Evolutionary conservation across 2,797 vertebrate genomes (phyloP).

Genomic region (Channa striata): DNA sequence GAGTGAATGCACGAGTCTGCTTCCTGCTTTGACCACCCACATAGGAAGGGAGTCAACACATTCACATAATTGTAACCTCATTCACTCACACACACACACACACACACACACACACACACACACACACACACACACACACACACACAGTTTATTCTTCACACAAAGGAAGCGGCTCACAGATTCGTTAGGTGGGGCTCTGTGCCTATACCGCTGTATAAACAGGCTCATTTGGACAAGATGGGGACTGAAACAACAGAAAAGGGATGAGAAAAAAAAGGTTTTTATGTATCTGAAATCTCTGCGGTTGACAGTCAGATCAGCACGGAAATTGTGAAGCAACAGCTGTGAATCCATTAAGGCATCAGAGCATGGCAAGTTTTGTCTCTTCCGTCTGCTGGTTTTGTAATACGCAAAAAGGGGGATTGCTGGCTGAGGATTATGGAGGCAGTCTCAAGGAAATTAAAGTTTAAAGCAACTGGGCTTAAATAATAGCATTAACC

Average conservation of each 20-base stretch:
- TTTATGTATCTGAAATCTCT: constrained; percentile 23
- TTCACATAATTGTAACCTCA: constrained; percentile 29
- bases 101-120: no score
- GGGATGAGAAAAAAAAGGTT: not conserved
- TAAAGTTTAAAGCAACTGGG: not conserved
- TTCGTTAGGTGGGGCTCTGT: constrained; percentile 16
- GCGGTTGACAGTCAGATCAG: constrained; percentile 28
- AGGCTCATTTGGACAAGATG: not conserved
- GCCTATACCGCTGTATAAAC: constrained; percentile 12
- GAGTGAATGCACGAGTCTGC: constrained; percentile 43
- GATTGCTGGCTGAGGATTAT: not conserved
- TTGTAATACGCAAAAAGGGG: not conserved
- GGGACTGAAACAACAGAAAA: constrained; percentile 24
- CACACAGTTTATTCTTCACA: constrained; percentile 40
- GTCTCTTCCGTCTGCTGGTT: constrained; percentile 19
- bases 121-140: no score
- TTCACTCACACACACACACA: constrained; percentile 43
- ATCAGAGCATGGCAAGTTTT: constrained; percentile 2
- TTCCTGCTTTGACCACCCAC: constrained; percentile 74
- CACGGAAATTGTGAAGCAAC: constrained; percentile 15
- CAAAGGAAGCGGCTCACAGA: constrained; percentile 50
- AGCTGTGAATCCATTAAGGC: constrained; percentile 6
- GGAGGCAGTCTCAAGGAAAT: not conserved
- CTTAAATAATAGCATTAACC: not conserved
- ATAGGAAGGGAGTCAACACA: constrained; percentile 54